phyloP scores from a whole-genome alignment of 2,797 vertebrate genomes.

The Furcifer pardalis region DNA sequence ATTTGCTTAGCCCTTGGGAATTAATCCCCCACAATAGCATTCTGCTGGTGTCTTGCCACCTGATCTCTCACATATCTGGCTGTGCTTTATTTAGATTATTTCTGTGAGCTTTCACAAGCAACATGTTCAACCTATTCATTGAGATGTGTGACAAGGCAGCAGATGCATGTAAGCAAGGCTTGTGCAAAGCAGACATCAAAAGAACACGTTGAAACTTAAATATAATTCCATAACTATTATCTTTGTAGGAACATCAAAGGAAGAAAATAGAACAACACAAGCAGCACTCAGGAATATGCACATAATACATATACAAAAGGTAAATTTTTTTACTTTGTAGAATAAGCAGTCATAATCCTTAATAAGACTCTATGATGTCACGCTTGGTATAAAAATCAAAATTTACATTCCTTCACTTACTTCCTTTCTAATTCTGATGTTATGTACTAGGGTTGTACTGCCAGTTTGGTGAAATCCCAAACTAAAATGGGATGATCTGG shows the following conservation, averaged over 20 bases:
- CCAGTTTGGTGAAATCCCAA: no score
- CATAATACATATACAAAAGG: neutral
- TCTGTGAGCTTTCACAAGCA: neutral
- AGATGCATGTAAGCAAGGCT: no score
- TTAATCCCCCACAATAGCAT: neutral
- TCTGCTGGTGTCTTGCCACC: neutral
- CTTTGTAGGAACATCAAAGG: neutral
- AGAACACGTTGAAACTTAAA: neutral
- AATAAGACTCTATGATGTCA: neutral
- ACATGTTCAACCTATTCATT: neutral
- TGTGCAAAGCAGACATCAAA: neutral
- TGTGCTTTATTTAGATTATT: neutral
- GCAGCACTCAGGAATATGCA: neutral
- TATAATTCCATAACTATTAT: neutral
- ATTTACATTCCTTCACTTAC: neutral
- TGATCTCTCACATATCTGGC: neutral
- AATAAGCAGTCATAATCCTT: neutral
- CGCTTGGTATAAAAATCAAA: neutral
- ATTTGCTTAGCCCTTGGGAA: neutral
- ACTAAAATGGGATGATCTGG: no score
- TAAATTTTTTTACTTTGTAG: neutral
- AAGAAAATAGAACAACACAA: neutral
- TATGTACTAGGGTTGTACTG: no score
- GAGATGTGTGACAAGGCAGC: neutral
- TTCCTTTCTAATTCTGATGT: no score